Evolutionary conservation across 1,140 invertebrate genomes (phyloP).

Genomic region (Acromyrmex charruanus): DNA sequence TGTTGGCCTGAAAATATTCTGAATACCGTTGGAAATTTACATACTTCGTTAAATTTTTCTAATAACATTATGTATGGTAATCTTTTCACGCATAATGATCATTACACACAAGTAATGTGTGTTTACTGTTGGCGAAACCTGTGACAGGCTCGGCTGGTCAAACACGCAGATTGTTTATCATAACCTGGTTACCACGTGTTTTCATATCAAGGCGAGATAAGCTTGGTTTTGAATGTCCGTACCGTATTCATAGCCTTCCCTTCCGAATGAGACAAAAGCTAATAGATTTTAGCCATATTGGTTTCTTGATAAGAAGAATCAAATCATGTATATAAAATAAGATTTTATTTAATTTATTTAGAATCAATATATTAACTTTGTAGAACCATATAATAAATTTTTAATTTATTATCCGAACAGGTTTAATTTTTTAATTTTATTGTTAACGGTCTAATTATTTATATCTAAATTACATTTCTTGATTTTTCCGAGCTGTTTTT

Average conservation of each 20-base stretch:
- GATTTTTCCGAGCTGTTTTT: neutral
- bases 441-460: neutral
- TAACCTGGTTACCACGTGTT: conserved; percentile 76
- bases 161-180: conserved; percentile 76
- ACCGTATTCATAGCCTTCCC: conserved; percentile 66
- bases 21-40: neutral
- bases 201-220: conserved; percentile 78
- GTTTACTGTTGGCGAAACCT: conserved; percentile 76
- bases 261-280: conserved; percentile 62
- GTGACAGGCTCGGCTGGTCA: conserved; percentile 65
- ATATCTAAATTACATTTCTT: neutral
- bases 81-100: neutral
- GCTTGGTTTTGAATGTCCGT: conserved; percentile 77
- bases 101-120: neutral
- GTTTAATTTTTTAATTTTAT: neutral
- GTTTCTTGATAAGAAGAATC: neutral
- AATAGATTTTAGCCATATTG: conserved; percentile 62
- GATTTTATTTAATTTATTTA: neutral
- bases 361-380: neutral
- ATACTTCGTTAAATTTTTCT: conserved; percentile 10
- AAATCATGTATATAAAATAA: neutral
- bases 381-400: neutral
- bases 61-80: neutral
- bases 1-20: neutral
- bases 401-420: neutral